phyloP scores from a whole-genome alignment of 2,113 vertebrate genomes.

The Nyctibius bracteatus region DNA sequence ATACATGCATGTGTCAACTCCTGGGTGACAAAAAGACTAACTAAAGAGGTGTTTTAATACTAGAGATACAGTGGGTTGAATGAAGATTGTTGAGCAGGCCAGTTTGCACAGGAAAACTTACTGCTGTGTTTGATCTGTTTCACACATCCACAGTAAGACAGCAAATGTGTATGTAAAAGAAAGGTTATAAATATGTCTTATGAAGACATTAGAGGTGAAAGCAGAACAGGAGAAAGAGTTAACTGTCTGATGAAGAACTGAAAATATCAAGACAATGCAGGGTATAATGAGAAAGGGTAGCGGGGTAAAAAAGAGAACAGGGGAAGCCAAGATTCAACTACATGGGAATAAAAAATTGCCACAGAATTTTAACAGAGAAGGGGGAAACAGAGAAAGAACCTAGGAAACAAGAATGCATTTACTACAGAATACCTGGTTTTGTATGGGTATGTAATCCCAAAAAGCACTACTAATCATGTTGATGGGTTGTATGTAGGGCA shows the following conservation, averaged over 20 bases:
- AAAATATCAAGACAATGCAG: neutral
- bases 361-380: neutral
- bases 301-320: neutral
- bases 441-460: neutral
- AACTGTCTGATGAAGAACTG: neutral
- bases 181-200: neutral
- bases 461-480: neutral
- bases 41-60: neutral
- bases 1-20: neutral
- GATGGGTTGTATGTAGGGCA: neutral
- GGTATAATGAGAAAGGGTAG: neutral
- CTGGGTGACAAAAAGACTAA: neutral
- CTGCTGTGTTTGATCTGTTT: neutral
- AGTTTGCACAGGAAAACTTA: neutral
- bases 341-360: neutral
- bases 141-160: neutral
- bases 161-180: neutral
- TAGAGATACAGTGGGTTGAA: neutral
- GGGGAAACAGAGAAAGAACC: neutral
- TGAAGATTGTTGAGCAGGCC: neutral
- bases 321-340: neutral
- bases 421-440: neutral
- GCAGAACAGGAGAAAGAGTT: neutral
- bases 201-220: neutral
- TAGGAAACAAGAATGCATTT: neutral